A percentile compares a stretch with the other conserved stretches of the same genome.
Conservation (phyloP, 2,888 invertebrate species). For the Drosophila sordidula region DNA sequence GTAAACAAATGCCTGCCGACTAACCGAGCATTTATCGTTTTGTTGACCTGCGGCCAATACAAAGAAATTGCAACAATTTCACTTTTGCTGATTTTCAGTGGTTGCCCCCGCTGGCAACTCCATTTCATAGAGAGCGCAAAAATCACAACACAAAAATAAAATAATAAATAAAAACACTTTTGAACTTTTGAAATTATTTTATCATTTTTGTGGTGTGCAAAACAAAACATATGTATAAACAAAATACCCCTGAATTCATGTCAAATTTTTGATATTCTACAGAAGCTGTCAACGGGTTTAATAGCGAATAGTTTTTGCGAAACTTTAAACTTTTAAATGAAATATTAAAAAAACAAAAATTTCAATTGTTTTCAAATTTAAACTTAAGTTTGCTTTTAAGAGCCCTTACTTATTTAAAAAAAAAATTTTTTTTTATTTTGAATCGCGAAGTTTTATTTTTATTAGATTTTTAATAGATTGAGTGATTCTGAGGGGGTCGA, state of each 20-base stretch:
- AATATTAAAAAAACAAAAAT: no score
- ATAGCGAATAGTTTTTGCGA: no score
- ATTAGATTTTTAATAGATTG: no score
- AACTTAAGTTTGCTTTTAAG: no score
- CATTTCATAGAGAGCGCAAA: conserved; percentile 25
- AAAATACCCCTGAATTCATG: not conserved
- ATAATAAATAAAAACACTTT: conserved; percentile 23
- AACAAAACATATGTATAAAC: conserved; percentile 12
- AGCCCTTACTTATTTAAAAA: no score
- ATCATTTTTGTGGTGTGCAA: conserved; percentile 36
- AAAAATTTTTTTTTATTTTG: no score
- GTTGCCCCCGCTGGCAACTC: conserved; percentile 26
- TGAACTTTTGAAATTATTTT: conserved; percentile 51
- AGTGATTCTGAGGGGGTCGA: no score
- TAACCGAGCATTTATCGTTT: conserved; percentile 13
- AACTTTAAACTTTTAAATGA: no score
- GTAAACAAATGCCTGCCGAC: conserved; percentile 35
- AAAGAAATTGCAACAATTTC: conserved; percentile 25
- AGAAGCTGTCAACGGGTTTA: not conserved
- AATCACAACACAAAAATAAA: not conserved
- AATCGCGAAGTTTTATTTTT: no score
- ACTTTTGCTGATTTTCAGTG: conserved; percentile 5
- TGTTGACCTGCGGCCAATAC: conserved; percentile 16
- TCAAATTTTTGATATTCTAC: not conserved
- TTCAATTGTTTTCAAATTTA: no score